Base-by-base conservation (phyloP, 1,140 invertebrate genomes). In the Caligus rogercresseyi region DNA sequence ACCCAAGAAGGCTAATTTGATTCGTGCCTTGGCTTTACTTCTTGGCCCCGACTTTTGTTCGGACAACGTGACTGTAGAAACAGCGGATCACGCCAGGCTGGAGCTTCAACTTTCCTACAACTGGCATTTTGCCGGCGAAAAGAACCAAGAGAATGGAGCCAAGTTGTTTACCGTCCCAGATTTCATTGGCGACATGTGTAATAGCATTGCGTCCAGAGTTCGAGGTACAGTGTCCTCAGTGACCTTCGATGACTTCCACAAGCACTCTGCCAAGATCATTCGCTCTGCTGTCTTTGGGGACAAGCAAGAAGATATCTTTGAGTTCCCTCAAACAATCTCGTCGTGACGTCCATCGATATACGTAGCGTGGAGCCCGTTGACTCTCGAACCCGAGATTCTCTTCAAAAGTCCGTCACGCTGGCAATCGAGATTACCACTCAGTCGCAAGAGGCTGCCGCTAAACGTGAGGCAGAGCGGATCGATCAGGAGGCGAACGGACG, bases 331-430 rank as follows among this genome's bases (percentile, higher is more conserved):
- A 78, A 78, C 66, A 74, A 71, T 64, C 66, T 78, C n/a, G 67
- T 73, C 16, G 73, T 78, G 43, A 78, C 77, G 1, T 75, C 73
- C 64, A 74, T 78, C 61, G 77, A 78, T 67, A 77, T 78, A 64
- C 75, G 77, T 67, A 75, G 74, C 43, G 76, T 78, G 14, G 77
- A 78, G 68, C 77, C 77, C n/a, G 76, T 78, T 0, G 77, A 78
- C 67, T 76, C 78, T 69, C 67, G 76, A 52, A 78, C 77, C 7
- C 66, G 76, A 31, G 77, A 78, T 68, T 69, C 77, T 1, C 69
- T 78, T 16, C 74, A 76, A 70, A 78, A 78, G 65, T 77, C 75
- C 58, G 77, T 78, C 15, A 77, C 78, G 59, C 67, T 78, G 25
- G 77, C 77, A 53, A 78, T 78, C 65, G 77, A 71, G 62, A 71